These are phyloP conservation scores for Oreohelix idahoensis DNA, from an alignment of 1,140 invertebrate species.

Conservation along the genomic window DNA sequence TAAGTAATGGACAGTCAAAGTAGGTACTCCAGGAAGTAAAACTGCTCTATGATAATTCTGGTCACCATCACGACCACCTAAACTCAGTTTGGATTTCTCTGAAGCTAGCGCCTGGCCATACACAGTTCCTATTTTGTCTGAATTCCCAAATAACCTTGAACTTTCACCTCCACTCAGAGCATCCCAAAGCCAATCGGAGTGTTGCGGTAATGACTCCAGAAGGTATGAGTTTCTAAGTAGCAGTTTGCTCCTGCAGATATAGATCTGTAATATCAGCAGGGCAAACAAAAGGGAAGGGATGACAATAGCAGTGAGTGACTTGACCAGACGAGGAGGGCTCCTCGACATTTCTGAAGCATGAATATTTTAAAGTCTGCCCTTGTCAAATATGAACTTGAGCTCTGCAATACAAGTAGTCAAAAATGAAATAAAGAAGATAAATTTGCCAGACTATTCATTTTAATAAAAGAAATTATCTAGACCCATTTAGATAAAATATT, in stretches of 20 bases:
- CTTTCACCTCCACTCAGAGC: slow-evolving; percentile 21
- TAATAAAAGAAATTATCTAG: too few relatives aligned
- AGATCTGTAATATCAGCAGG: slow-evolving; percentile 20
- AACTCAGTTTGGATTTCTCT: background rate
- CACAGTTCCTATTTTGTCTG: background rate
- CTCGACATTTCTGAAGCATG: background rate
- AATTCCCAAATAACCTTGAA: too few relatives aligned
- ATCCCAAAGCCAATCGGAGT: slow-evolving; percentile 25
- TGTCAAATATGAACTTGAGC: too few relatives aligned
- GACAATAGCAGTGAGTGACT: background rate
- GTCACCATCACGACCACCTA: background rate
- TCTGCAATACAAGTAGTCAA: too few relatives aligned
- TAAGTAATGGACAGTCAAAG: slow-evolving; percentile 20
- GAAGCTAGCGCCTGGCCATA: too few relatives aligned
- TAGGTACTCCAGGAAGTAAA: slow-evolving; percentile 9
- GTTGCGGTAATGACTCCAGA: slow-evolving; percentile 11
- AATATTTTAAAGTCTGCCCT: too few relatives aligned
- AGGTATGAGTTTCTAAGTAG: slow-evolving; percentile 29
- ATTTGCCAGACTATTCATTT: too few relatives aligned
- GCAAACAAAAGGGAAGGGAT: slow-evolving; percentile 21
- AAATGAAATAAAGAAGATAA: too few relatives aligned
- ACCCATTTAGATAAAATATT: too few relatives aligned
- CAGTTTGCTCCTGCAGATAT: slow-evolving; percentile 3
- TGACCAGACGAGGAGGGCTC: background rate
- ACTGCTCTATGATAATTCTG: background rate